These are phyloP conservation scores for Erythrolamprus reginae DNA, from an alignment of 2,113 vertebrate genomes.

Conservation along the genomic window DNA sequence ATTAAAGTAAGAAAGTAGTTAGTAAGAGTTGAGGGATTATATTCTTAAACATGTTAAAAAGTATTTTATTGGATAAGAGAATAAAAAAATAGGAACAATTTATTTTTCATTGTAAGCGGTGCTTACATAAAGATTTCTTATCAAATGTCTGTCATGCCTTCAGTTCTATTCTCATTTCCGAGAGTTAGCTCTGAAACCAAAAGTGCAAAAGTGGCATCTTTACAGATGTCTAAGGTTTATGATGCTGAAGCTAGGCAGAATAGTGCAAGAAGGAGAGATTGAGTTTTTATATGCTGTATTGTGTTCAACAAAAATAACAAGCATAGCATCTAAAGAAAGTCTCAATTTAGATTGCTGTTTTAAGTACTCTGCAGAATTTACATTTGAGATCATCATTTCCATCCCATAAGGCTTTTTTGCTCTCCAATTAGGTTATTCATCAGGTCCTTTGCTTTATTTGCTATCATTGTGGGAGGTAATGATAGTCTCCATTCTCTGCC, in stretches of 20 bases:
- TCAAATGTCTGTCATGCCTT: neutral
- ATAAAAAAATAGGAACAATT: neutral
- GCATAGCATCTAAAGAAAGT: neutral
- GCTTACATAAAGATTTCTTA: neutral
- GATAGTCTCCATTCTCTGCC: neutral
- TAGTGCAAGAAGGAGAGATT: neutral
- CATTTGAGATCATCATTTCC: neutral
- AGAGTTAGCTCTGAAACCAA: neutral
- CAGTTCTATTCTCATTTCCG: neutral
- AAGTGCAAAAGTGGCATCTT: neutral
- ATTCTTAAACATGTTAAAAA: neutral
- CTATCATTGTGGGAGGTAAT: neutral
- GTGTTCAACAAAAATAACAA: neutral
- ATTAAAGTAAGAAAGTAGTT: neutral
- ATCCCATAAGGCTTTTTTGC: neutral
- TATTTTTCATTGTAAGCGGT: neutral
- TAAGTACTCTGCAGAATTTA: neutral
- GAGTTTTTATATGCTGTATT: neutral
- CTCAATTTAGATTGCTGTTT: neutral
- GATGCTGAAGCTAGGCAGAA: neutral
- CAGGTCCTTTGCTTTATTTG: slow-evolving; percentile 1
- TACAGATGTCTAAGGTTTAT: neutral
- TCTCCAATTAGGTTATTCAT: neutral
- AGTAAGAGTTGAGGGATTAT: neutral
- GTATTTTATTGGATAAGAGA: neutral